Percentiles rank a stretch among this genome's conserved stretches.
phyloP scores from a whole-genome alignment of 2,888 invertebrate species.

The Drosophila nr. perissopoda region DNA sequence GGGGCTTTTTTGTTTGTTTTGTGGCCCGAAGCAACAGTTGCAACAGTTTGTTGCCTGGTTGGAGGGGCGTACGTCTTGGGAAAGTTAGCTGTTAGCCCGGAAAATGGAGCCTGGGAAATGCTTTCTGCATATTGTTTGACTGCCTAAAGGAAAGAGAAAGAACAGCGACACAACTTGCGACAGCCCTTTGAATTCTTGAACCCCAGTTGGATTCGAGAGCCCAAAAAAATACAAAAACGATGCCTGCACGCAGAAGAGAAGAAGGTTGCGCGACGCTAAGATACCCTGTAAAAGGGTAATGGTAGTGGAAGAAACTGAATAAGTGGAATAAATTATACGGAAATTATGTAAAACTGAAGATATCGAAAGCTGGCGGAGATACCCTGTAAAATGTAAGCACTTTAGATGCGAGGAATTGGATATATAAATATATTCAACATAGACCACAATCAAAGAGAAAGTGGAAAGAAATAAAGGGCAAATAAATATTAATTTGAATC shows the following conservation, averaged over 20 bases:
- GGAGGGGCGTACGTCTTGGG: not conserved
- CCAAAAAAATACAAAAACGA: conserved; percentile 9
- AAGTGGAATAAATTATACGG: not conserved
- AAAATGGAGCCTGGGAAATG: conserved; percentile 31
- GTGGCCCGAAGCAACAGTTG: conserved; percentile 55
- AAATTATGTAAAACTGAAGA: not conserved
- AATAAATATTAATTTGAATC: not conserved
- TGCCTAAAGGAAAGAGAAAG: conserved; percentile 21
- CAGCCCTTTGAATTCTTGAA: conserved; percentile 59
- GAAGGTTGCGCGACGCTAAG: not conserved
- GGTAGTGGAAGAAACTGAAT: rapidly evolving
- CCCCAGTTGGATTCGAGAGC: conserved; percentile 27
- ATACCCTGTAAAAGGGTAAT: not conserved
- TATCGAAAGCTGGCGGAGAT: not conserved
- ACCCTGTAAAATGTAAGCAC: not conserved
- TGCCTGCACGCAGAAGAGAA: not conserved
- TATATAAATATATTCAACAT: not conserved
- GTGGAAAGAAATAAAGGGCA: not conserved
- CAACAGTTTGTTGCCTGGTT: not conserved
- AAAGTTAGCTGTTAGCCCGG: conserved; percentile 4
- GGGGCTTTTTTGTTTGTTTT: conserved; percentile 20
- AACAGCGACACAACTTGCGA: conserved; percentile 38
- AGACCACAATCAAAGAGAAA: not conserved
- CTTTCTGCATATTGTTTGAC: conserved; percentile 46
- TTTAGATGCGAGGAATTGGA: not conserved